Conservation (phyloP, 1,140 invertebrate genomes). For the Drosophila micromelanica region DNA sequence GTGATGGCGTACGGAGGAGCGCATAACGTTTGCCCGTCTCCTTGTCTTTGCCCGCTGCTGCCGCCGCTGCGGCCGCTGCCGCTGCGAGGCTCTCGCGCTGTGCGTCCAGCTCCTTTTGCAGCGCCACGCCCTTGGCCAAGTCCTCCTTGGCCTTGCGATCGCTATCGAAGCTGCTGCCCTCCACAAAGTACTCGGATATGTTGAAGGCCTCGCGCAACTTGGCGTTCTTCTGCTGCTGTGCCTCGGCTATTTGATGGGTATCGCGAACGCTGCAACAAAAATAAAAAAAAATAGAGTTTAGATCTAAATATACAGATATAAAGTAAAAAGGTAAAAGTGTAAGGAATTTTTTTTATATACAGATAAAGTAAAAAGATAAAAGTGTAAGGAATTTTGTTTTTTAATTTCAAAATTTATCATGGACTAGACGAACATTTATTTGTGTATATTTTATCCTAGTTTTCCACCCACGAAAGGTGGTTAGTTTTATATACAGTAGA, state of each 20-base stretch:
- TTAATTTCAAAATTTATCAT: no score
- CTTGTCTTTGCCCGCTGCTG: conserved; percentile 70
- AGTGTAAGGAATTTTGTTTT: no score
- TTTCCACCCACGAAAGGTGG: no score
- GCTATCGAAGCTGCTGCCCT: conserved; percentile 96
- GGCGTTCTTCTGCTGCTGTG: conserved; percentile 98
- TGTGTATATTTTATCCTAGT: no score
- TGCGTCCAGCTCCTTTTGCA: conserved; percentile 86
- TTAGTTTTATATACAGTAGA: no score
- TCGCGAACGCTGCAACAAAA: conserved; percentile 91
- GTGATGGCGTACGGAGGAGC: conserved; percentile 87
- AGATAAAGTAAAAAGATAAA: no score
- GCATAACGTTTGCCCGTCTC: conserved; percentile 86
- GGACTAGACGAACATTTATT: no score
- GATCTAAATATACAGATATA: background rate
- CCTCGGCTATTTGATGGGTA: conserved; percentile 97
- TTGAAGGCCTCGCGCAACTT: conserved; percentile 96
- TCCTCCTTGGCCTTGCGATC: conserved; percentile 92
- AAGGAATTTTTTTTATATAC: no score
- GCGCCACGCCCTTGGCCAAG: conserved; percentile 86
- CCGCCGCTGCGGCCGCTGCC: conserved; percentile 72
- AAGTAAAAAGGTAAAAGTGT: no score
- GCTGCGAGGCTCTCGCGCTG: conserved; percentile 85
- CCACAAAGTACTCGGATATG: conserved; percentile 96
- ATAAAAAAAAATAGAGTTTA: background rate